A percentile compares a stretch with the other conserved stretches of the same genome.
phyloP scores from a whole-genome alignment of 2,797 vertebrate genomes.

The Apodemus agrarius region DNA sequence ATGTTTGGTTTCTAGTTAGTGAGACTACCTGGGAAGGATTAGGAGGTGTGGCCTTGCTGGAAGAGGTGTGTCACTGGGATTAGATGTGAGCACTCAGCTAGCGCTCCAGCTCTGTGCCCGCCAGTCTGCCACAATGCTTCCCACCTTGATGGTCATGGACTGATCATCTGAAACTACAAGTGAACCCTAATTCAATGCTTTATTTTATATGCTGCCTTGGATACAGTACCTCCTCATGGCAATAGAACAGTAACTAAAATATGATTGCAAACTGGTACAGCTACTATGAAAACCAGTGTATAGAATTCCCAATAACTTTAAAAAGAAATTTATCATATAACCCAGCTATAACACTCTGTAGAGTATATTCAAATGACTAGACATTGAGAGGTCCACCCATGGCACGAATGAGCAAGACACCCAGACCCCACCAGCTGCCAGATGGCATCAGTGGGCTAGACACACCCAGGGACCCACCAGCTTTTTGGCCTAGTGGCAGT shows the following conservation, averaged over 20 bases:
- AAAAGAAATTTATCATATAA: background rate
- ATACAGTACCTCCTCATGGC: too few species aligned
- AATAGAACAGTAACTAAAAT: background rate
- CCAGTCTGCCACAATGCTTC: background rate
- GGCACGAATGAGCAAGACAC: background rate
- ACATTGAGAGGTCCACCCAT: background rate
- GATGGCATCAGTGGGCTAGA: accelerated
- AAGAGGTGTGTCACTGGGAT: too few species aligned
- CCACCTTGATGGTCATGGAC: background rate
- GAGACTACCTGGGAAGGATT: too few species aligned
- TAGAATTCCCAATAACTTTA: background rate
- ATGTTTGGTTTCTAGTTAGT: too few species aligned
- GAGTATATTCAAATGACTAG: background rate
- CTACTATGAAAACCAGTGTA: too few species aligned
- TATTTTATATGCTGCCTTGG: background rate
- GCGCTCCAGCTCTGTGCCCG: too few species aligned
- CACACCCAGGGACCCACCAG: background rate
- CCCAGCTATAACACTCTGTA: background rate
- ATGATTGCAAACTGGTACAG: background rate
- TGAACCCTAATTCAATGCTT: background rate
- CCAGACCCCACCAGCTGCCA: background rate
- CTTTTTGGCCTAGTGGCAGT: background rate
- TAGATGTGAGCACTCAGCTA: too few species aligned
- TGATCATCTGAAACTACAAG: background rate
- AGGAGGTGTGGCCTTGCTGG: too few species aligned